Evolutionary conservation across 1,140 invertebrate species (phyloP).

Genomic region (Apis laboriosa): DNA sequence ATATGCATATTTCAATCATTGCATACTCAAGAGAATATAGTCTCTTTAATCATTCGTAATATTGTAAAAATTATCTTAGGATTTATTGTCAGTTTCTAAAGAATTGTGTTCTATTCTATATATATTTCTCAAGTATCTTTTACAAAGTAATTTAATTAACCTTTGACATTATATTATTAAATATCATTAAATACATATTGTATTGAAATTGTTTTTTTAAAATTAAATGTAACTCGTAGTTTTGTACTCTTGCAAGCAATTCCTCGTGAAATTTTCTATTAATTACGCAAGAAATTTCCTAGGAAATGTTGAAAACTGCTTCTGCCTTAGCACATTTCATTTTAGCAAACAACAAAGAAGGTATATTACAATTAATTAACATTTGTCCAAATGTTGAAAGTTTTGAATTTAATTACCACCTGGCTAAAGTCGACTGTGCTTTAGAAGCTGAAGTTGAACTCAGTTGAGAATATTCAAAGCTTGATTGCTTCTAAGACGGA

Average conservation of each 20-base stretch:
- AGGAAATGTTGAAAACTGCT: neutral
- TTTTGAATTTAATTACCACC: neutral
- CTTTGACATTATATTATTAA: too few relatives aligned
- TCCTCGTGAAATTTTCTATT: neutral
- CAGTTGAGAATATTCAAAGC: neutral
- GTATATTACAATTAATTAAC: neutral
- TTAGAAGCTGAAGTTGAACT: neutral
- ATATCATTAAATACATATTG: too few relatives aligned
- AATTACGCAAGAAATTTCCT: neutral
- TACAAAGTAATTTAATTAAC: too few relatives aligned
- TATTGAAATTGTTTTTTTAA: neutral
- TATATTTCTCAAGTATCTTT: too few relatives aligned
- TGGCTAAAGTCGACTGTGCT: neutral
- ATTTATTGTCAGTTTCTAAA: too few relatives aligned
- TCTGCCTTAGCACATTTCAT: neutral
- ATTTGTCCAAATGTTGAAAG: conserved; percentile 9
- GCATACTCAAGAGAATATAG: too few relatives aligned
- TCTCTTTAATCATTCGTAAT: too few relatives aligned
- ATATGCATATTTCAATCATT: too few relatives aligned
- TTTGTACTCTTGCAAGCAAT: neutral
- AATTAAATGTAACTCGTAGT: neutral
- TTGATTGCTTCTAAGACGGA: conserved; percentile 18
- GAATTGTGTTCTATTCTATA: too few relatives aligned
- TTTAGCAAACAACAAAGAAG: neutral
- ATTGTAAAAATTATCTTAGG: too few relatives aligned